These are phyloP conservation scores for Bombus difficillimus DNA, from an alignment of 1,140 invertebrate species.

Conservation along the genomic window DNA sequence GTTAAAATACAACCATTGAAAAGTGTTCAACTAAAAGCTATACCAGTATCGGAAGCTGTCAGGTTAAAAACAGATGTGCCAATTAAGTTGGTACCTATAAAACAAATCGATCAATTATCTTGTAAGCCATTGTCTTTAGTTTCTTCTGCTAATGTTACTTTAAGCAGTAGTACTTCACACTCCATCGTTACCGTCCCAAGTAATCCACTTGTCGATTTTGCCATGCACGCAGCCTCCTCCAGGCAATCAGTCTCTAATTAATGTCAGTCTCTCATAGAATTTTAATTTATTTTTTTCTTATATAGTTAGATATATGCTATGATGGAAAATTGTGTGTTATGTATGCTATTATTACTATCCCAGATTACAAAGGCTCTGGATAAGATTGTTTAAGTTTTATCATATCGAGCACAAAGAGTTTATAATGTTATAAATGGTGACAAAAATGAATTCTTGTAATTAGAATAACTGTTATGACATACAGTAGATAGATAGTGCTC, in stretches of 20 bases:
- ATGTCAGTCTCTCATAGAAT: slow-evolving; percentile 78
- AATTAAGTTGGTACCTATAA: slow-evolving; percentile 73
- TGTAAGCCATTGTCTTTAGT: slow-evolving; percentile 75
- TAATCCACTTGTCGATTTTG: slow-evolving; percentile 79
- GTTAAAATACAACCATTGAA: slow-evolving; percentile 66
- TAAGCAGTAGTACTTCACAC: slow-evolving; percentile 60
- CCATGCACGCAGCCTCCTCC: slow-evolving; percentile 76
- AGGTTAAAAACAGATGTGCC: slow-evolving; percentile 72
- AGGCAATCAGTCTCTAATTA: slow-evolving; percentile 81
- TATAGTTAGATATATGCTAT: slow-evolving; percentile 61
- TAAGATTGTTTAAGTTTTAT: slow-evolving; percentile 71
- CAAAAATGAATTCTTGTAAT: slow-evolving; percentile 72
- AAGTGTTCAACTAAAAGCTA: slow-evolving; percentile 69
- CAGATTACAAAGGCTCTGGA: slow-evolving; percentile 75
- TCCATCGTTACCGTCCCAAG: slow-evolving; percentile 62
- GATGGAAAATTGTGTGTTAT: slow-evolving; percentile 66
- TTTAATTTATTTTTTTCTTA: slow-evolving; percentile 80
- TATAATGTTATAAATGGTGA: slow-evolving; percentile 71
- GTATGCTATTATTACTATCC: slow-evolving; percentile 54
- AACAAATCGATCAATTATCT: slow-evolving; percentile 71
- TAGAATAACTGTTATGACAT: slow-evolving; percentile 69
- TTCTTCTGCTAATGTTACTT: slow-evolving; percentile 65
- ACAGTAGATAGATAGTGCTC: slow-evolving; percentile 54
- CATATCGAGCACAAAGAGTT: slow-evolving; percentile 71
- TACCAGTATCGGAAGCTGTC: slow-evolving; percentile 70